These are phyloP conservation scores for Andinoacara biseriatus DNA, from an alignment of 2,113 vertebrate species.

Conservation along the genomic window DNA sequence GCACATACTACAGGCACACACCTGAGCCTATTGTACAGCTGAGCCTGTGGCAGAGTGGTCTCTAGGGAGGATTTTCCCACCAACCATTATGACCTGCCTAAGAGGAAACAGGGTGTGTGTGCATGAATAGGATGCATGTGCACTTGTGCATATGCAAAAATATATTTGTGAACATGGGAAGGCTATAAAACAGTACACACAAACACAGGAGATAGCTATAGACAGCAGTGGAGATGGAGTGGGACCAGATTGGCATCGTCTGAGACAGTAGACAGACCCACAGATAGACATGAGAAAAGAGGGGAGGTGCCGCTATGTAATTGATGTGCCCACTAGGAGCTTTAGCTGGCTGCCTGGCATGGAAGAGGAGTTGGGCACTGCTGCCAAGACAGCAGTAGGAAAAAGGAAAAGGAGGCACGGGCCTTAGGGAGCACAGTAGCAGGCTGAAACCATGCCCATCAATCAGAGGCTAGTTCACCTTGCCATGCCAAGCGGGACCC, in stretches of 20 bases:
- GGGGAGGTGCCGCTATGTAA: constrained; percentile 78
- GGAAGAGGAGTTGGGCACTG: constrained; percentile 65
- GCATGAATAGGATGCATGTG: constrained; percentile 55
- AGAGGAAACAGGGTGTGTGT: constrained; percentile 62
- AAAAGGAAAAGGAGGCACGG: constrained; percentile 70
- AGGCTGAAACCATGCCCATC: constrained; percentile 81
- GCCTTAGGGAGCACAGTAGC: constrained; percentile 73
- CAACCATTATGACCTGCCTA: constrained; percentile 76
- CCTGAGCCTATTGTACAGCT: constrained; percentile 79
- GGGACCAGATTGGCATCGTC: constrained; percentile 71
- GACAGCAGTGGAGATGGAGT: constrained; percentile 68
- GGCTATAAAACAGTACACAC: constrained; percentile 28
- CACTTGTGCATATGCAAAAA: constrained; percentile 63
- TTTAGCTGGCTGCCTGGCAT: constrained; percentile 78
- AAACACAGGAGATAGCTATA: constrained; percentile 51
- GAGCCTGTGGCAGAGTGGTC: constrained; percentile 75
- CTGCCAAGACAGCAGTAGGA: constrained; percentile 80
- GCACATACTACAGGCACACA: constrained; percentile 55
- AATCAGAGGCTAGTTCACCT: constrained; percentile 84
- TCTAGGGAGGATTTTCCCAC: constrained; percentile 79
- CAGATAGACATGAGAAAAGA: constrained; percentile 75
- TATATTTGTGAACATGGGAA: constrained; percentile 50
- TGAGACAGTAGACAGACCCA: constrained; percentile 74
- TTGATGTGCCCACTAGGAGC: constrained; percentile 84
- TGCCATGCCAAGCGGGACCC: constrained; percentile 76